These are phyloP conservation scores for Pluvialis apricaria DNA, from an alignment of 2,113 vertebrate genomes.

Conservation along the genomic window DNA sequence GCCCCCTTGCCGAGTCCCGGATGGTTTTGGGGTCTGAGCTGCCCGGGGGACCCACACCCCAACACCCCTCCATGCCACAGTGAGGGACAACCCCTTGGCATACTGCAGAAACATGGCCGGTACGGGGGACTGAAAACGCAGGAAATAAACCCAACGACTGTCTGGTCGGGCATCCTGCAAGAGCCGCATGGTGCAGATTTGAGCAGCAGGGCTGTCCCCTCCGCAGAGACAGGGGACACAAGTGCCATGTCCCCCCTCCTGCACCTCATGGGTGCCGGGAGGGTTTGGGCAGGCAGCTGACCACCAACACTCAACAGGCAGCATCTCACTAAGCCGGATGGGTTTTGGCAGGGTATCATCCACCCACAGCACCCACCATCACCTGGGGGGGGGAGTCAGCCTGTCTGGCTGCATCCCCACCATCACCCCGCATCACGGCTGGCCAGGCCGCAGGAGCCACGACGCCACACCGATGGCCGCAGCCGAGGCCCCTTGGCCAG, in stretches of 20 bases:
- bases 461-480: fast-evolving
- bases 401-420: neutral
- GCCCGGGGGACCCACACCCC: neutral
- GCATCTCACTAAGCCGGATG: neutral
- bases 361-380: neutral
- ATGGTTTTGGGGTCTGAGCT: neutral
- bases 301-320: fast-evolving
- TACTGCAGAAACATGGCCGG: fast-evolving
- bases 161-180: neutral
- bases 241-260: neutral
- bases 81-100: neutral
- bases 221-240: fast-evolving
- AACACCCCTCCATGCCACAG: fast-evolving
- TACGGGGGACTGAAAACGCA: neutral
- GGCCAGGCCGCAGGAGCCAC: neutral
- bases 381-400: neutral
- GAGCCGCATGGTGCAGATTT: neutral
- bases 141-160: neutral
- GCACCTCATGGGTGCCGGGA: fast-evolving
- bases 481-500: neutral
- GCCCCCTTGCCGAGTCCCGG: fast-evolving
- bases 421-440: neutral
- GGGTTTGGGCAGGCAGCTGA: fast-evolving
- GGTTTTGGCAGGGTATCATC: neutral
- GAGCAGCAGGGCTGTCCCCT: neutral